Evolutionary conservation across 2,113 vertebrate genomes (phyloP), one percentile per base, ranked within the genome.

Genomic region (Podarcis raffonei): DNA sequence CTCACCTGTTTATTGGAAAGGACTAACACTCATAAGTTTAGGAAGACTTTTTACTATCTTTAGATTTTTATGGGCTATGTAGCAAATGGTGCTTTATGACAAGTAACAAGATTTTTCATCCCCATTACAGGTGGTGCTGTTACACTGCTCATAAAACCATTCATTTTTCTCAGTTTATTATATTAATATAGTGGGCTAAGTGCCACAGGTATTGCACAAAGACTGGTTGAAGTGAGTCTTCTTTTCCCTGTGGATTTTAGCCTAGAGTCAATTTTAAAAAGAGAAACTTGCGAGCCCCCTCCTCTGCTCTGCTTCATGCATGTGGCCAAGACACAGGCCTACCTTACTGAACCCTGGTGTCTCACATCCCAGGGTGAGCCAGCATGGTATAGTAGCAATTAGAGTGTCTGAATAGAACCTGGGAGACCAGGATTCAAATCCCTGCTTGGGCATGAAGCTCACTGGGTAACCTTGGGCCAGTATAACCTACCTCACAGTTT

Each of bases 31-130:
- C 37, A 62, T 74, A 57, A 9, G 69, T 82, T 80, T 87, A 82
- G 75, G 35, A 75, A 62, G 59, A 39, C 53, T 27, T 15, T 48
- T 16, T 32, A 23, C n/a, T 42, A 80, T 30, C 39, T 27, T 81
- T 83, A 62, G 12, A 87, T 90, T 90, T 2, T 90, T 82, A 89
- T 32, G 68, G 90, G 57, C 48, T 79, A 37, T 86, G 86, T 25
- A 80, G 30, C 77, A 90, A 79, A 25, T 89, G 90, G 42, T 88
- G 48, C 88, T 77, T 83, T 62, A 57, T 87, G 72, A 57, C 76
- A 79, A 79, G 39, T 48, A 79, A 18, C 87, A 81, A 92, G 15
- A 86, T 18, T 82, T 30, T 62, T 65, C 20, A 6, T 87, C 2
- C 0, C 84, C 42, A 25, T 69, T 69, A 65, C 2, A 5, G 82